Conservation (phyloP, 2,888 invertebrate genomes). For the Leptarthrus brevirostris region DNA sequence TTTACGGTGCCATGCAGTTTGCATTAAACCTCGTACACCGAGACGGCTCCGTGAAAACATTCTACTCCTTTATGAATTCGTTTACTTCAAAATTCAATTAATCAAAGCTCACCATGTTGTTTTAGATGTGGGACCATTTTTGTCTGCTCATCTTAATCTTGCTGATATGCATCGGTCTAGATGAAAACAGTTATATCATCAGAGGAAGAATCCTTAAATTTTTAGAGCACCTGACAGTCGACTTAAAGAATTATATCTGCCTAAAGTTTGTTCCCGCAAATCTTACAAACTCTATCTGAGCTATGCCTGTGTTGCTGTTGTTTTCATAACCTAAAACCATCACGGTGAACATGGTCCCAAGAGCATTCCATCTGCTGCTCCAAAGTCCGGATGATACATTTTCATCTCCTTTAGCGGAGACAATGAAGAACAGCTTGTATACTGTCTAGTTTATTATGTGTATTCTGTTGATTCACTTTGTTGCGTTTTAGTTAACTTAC, state of each 20-base stretch:
- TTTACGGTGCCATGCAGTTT: too few relatives aligned
- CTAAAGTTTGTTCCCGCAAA: neutral
- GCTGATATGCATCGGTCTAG: neutral
- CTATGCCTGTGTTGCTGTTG: neutral
- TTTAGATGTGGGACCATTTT: neutral
- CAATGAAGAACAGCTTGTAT: neutral
- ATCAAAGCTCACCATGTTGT: neutral
- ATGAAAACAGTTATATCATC: neutral
- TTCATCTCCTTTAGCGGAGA: neutral
- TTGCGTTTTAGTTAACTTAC: neutral
- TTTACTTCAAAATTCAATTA: slow-evolving; percentile 2
- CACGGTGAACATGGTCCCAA: neutral
- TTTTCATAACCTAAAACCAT: neutral
- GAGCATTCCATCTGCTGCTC: neutral
- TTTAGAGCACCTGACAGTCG: neutral
- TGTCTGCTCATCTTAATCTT: neutral
- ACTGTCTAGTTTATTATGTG: neutral
- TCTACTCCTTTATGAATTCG: neutral
- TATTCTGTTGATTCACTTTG: neutral
- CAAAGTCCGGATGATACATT: neutral
- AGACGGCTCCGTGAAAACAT: too few relatives aligned
- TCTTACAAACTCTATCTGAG: too few relatives aligned
- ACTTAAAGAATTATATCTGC: neutral
- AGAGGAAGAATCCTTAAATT: neutral
- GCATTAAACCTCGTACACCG: too few relatives aligned